Conservation (phyloP, 2,797 vertebrate genomes). For the Arnoldichthys spilopterus region DNA sequence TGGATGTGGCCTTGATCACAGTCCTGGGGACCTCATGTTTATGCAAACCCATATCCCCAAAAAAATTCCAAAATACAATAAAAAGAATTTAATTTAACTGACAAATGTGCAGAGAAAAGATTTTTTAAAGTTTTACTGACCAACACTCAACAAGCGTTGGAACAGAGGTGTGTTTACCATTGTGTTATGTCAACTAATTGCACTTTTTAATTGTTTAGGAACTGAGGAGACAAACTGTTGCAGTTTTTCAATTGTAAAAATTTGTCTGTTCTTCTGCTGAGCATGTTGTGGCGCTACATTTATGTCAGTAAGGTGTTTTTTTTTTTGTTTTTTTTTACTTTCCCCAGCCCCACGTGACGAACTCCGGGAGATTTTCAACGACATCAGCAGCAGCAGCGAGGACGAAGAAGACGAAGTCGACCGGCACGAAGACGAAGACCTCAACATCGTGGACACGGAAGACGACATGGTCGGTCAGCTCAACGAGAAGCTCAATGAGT, state of each 20-base stretch:
- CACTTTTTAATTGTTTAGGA: too few species aligned
- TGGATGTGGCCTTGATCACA: not conserved
- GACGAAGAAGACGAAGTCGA: conserved; percentile 95
- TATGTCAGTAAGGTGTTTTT: not conserved
- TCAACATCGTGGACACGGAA: conserved; percentile 96
- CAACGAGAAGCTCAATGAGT: conserved; percentile 90
- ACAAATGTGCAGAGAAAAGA: too few species aligned
- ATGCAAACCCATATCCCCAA: too few species aligned
- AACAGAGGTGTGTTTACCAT: too few species aligned
- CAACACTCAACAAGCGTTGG: too few species aligned
- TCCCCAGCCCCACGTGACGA: conserved; percentile 86
- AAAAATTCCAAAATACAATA: too few species aligned
- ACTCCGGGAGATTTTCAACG: conserved; percentile 95
- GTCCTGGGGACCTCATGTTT: not conserved
- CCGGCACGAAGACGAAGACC: conserved; percentile 91
- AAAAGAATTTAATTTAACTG: too few species aligned
- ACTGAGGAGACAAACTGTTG: too few species aligned
- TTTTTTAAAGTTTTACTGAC: too few species aligned
- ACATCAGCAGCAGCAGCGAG: conserved; percentile 98
- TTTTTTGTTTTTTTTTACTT: not conserved
- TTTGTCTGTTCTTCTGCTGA: too few species aligned
- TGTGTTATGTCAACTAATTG: too few species aligned
- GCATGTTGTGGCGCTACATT: not conserved
- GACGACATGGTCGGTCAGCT: conserved; percentile 92
- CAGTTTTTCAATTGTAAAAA: too few species aligned